phyloP scores from a whole-genome alignment of 2,888 invertebrate genomes.

The Polymixis flavicincta region DNA sequence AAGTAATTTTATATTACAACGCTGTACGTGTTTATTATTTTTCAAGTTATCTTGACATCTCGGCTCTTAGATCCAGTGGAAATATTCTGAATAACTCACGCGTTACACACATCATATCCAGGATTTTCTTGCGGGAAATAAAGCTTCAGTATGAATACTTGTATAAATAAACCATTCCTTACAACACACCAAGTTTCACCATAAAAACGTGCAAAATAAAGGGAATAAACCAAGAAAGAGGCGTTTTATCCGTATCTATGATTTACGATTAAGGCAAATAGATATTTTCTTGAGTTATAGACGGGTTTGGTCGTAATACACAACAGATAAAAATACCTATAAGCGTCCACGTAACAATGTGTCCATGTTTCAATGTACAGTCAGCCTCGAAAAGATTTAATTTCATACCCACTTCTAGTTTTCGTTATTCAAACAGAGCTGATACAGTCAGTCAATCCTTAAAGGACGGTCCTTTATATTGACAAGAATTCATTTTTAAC shows the following conservation, averaged over 20 bases:
- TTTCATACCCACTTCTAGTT: not conserved
- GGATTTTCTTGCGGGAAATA: constrained; percentile 73
- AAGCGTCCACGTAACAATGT: constrained; percentile 26
- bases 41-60: constrained; percentile 47
- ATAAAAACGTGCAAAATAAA: constrained; percentile 85
- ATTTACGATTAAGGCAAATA: constrained; percentile 82
- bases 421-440: not conserved
- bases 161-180: constrained; percentile 87
- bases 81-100: constrained; percentile 70
- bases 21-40: constrained; percentile 55
- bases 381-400: not conserved
- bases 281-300: constrained; percentile 77
- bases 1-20: constrained; percentile 50
- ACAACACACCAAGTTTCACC: constrained; percentile 79
- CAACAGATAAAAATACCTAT: constrained; percentile 46
- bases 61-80: constrained; percentile 56
- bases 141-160: constrained; percentile 82
- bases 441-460: not conserved
- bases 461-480: not conserved
- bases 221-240: constrained; percentile 74
- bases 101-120: constrained; percentile 66
- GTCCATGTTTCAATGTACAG: constrained; percentile 2
- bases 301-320: constrained; percentile 41
- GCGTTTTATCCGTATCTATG: constrained; percentile 81
- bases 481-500: too few relatives aligned